Evolutionary conservation across 2,888 invertebrate genomes (phyloP), one percentile per base, ranked within the genome.

Genomic region (Stegana nigrithorax): DNA sequence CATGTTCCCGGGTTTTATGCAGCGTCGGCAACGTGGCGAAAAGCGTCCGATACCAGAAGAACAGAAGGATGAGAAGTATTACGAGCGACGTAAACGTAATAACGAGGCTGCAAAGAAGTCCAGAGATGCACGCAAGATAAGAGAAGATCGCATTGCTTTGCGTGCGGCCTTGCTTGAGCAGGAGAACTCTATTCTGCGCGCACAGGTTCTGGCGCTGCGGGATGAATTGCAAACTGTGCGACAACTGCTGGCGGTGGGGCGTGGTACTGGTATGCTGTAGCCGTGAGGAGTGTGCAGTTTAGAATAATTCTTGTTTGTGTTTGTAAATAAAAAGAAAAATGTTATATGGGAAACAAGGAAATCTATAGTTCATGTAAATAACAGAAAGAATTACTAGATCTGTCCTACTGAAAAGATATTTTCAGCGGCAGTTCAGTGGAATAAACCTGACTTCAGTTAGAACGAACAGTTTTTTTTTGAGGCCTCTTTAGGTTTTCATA

Each of bases 71-170:
- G 93, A 92, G 65, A 95, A 94, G 84, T 96, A 96, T 84, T 96
- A 91, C 83, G 96, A 96, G 83, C 87, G 95, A 47, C 87, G 96
- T 64, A 91, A 93, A 79, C 87, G 95, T 7, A 96, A 96, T 84
- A 96, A 96, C 83, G 91, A 93, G 81, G 96, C 96, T 0, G 96
- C 96, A 0, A 96, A 96, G 85, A 96, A 96, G 83, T 95, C 95
- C 0, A 86, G 96, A 26, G 96, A 96, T 83, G 94, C 95, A 0
- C 87, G 96, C 23, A 92, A 95, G 83, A 89, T 93, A 55, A 87
- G 96, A 26, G 96, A 96, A 82, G 96, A 96, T 84, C 93, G 95
- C 90, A 92, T 95, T 72, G 95, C 95, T 0, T 89, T 95, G 80
- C 89, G 93, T 57, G 95, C 95, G 0, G 93, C 93, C 26, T 89